These are phyloP conservation scores for Chirona hameri DNA, from an alignment of 2,888 invertebrate species.

Conservation along the genomic window DNA sequence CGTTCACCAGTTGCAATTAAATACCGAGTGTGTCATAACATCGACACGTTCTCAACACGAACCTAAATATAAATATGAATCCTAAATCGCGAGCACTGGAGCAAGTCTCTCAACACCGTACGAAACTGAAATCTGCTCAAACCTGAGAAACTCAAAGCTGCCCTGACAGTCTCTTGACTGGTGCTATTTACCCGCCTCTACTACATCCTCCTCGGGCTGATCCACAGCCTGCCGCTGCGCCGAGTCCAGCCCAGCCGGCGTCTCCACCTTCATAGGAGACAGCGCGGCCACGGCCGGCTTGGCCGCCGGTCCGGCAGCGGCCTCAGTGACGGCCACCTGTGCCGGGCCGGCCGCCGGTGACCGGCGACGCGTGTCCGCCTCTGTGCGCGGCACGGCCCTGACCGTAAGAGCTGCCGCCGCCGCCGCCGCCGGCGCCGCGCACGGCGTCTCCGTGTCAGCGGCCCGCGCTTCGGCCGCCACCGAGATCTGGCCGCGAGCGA, in stretches of 20 bases:
- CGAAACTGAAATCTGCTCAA: too few relatives aligned
- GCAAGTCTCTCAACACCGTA: too few relatives aligned
- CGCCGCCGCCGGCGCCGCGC: neutral
- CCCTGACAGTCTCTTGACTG: too few relatives aligned
- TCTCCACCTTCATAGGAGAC: neutral
- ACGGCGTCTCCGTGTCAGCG: too few relatives aligned
- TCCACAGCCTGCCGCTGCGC: neutral
- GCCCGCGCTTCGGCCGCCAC: neutral
- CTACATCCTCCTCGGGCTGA: too few relatives aligned
- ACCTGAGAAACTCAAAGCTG: too few relatives aligned
- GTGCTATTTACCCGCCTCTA: too few relatives aligned
- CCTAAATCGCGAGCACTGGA: too few relatives aligned
- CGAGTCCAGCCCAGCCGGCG: neutral
- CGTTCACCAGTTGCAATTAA: too few relatives aligned
- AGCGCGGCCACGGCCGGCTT: neutral
- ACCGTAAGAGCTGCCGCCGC: neutral
- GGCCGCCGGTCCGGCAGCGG: neutral
- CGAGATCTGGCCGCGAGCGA: slow-evolving; percentile 2
- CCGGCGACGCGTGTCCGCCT: neutral
- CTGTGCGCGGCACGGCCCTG: neutral
- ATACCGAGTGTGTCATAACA: too few relatives aligned
- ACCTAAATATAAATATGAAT: too few relatives aligned
- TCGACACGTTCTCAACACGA: too few relatives aligned
- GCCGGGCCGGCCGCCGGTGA: neutral
- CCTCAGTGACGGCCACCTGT: neutral